Evolutionary conservation across 92 coral and sea anemone genomes (phyloP), one percentile per base, ranked within the genome.

Genomic region (Parazoanthus atlanticus): DNA sequence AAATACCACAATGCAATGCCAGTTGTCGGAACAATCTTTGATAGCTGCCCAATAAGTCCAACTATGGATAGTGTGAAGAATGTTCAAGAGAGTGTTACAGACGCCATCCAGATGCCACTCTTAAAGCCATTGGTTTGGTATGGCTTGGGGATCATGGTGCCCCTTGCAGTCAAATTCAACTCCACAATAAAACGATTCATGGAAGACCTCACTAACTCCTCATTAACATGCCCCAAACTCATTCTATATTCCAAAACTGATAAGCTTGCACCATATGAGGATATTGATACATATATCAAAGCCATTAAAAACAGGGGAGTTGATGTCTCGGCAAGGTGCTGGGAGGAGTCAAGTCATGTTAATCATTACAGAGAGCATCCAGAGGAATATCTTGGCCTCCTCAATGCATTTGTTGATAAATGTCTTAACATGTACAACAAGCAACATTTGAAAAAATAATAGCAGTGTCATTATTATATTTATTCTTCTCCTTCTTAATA

Each of bases 271-370:
- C 94, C 95, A 36, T 87, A 90, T 70, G 80, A 86, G 74, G 97
- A 95, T 67, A 94, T 97, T 64, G 94, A 94, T 29, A 76, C 88
- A 33, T 95, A 91, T 84, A 79, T 90, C 2, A 43, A 76, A 30
- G 94, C 92, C 34, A 88, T 98, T 21, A 91, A 89, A 89, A 40
- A 91, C 16, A 73, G 78, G 88, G 98, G 98, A 43, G 86, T 90
- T 29, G 75, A 85, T 31, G 94, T 97, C 43, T 75, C 86, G 3
- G 74, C 86, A 77, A 93, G 91, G 78, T 94, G 98, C 43, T 97
- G 99, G 99, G 97, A 95, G 65, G 76, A 74, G 43, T 94, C 99
- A 6, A 58, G 85, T 4, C 99, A 97, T 97, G 98, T 95, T 30
- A 94, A 92, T 86, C 99, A 97, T 73, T 95, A 88, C 92, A 94